Conservation (phyloP, 1,140 invertebrate genomes). For the Aphaenogaster floridana region DNA sequence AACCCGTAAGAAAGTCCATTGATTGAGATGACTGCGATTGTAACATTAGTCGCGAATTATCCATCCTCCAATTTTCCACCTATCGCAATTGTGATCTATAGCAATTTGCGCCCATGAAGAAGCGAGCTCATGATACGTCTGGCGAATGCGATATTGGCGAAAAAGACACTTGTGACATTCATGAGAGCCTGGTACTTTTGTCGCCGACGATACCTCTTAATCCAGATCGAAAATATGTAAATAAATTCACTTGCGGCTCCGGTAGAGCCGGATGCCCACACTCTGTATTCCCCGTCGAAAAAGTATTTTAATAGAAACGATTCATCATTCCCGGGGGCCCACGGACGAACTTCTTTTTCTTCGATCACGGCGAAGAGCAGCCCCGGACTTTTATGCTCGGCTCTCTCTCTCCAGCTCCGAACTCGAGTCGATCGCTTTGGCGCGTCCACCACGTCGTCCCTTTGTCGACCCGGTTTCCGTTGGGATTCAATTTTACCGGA, state of each 20-base stretch:
- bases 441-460: constrained; percentile 47
- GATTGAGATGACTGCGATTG: constrained; percentile 13
- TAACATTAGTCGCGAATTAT: not conserved
- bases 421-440: constrained; percentile 59
- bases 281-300: constrained; percentile 86
- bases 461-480: constrained; percentile 49
- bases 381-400: constrained; percentile 44
- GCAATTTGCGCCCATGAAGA: constrained; percentile 2
- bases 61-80: not conserved
- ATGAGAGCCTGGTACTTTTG: constrained; percentile 40
- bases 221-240: constrained; percentile 88
- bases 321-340: constrained; percentile 85
- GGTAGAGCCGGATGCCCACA: constrained; percentile 82
- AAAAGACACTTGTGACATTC: constrained; percentile 15
- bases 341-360: constrained; percentile 75
- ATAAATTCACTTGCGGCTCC: constrained; percentile 84
- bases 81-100: not conserved
- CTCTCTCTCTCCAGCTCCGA: not conserved
- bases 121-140: not conserved
- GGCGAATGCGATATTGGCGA: not conserved
- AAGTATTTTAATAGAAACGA: constrained; percentile 88
- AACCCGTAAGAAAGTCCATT: not conserved
- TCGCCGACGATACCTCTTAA: constrained; percentile 83
- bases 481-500: constrained; percentile 80
- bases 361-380: constrained; percentile 50